These are phyloP conservation scores for Rhinopomastus cyanomelas DNA, from an alignment of 2,113 vertebrate species.

Conservation along the genomic window DNA sequence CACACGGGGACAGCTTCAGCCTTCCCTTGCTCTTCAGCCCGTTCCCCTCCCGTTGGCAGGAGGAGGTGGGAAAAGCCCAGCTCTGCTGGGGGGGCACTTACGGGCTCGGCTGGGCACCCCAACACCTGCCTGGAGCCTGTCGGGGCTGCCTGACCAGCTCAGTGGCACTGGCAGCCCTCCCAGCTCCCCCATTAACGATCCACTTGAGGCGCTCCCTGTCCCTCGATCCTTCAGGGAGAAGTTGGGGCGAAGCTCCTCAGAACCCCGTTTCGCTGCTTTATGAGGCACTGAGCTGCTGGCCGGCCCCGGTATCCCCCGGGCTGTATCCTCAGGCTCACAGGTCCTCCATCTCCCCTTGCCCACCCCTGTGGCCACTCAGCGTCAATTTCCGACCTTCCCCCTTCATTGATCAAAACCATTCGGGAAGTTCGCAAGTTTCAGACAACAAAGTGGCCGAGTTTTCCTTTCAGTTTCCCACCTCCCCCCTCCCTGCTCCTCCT, in stretches of 20 bases:
- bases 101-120: not conserved
- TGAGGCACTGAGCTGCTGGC: not conserved
- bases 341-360: not conserved
- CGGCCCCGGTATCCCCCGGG: not conserved
- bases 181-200: not conserved
- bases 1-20: not conserved
- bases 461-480: constrained; percentile 15
- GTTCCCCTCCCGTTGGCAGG: not conserved
- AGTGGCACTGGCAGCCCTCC: not conserved
- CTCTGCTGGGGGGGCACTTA: not conserved
- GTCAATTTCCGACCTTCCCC: not conserved
- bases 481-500: not conserved
- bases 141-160: constrained; percentile 18
- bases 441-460: not conserved
- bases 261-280: not conserved
- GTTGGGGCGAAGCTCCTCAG: not conserved
- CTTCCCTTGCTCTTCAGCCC: not conserved
- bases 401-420: too few relatives aligned
- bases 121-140: not conserved
- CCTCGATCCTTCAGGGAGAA: not conserved
- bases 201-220: not conserved
- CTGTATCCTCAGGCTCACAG: not conserved
- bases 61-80: not conserved
- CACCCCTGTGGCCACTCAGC: not conserved
- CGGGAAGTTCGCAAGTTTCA: not conserved